Conservation (phyloP, 2,797 vertebrate species). For the Myiotriccus ornatus region DNA sequence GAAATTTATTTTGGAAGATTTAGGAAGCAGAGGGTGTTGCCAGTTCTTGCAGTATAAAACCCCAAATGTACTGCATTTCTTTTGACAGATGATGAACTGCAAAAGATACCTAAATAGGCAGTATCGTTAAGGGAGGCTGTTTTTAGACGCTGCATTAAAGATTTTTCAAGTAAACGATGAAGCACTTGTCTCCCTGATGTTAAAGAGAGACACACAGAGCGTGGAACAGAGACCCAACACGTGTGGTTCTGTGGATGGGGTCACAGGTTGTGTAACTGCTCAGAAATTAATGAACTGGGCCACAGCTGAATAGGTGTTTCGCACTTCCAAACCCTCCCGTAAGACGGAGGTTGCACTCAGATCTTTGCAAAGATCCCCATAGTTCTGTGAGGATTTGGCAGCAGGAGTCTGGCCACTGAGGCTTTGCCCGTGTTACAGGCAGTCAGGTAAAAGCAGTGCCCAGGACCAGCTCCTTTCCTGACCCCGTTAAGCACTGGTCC, state of each 20-base stretch:
- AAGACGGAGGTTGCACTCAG: background rate
- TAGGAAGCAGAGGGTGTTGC: slow-evolving; percentile 13
- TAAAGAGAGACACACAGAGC: background rate
- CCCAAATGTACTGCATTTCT: background rate
- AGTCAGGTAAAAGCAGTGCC: background rate
- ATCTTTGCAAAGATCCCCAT: background rate
- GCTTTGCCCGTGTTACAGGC: background rate
- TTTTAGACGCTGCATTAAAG: slow-evolving; percentile 58
- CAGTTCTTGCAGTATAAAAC: background rate
- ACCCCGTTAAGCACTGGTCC: rapidly evolving
- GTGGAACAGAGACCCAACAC: background rate
- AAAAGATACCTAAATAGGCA: slow-evolving; percentile 51
- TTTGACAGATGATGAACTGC: background rate
- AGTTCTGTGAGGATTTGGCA: background rate
- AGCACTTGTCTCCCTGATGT: background rate
- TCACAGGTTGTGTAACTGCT: background rate
- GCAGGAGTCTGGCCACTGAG: background rate
- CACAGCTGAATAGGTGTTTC: background rate
- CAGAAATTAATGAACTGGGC: background rate
- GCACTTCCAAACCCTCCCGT: background rate
- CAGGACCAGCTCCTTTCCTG: background rate
- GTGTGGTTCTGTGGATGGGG: background rate
- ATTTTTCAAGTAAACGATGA: slow-evolving; percentile 16
- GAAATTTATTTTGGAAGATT: background rate
- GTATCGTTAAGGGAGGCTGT: background rate